A percentile compares a stretch with the other conserved stretches of the same genome.
Evolutionary conservation across 2,797 vertebrate species (phyloP).

Genomic region (Enteromius anoplus): DNA sequence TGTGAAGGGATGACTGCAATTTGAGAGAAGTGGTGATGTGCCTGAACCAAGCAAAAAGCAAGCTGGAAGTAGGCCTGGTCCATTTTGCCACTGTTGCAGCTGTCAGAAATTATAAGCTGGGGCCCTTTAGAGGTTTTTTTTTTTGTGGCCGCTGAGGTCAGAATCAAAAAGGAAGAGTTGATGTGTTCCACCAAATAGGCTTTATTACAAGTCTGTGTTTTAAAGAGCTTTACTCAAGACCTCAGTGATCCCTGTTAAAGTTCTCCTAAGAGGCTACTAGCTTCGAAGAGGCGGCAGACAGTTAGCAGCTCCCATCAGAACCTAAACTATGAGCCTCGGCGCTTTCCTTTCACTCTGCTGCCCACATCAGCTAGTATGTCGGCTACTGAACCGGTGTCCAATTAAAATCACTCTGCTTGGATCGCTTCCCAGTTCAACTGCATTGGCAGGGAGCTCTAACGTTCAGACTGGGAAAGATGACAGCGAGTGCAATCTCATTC

Average conservation of each 20-base stretch:
- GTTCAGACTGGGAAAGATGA: slow-evolving; percentile 29
- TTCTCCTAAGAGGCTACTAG: slow-evolving; percentile 37
- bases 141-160: slow-evolving; percentile 9
- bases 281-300: slow-evolving; percentile 27
- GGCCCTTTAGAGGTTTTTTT: background rate
- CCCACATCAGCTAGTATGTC: slow-evolving; percentile 30
- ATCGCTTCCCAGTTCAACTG: slow-evolving; percentile 15
- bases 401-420: slow-evolving; percentile 52
- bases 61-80: slow-evolving; percentile 3
- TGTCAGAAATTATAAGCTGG: slow-evolving; percentile 38
- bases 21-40: slow-evolving; percentile 12
- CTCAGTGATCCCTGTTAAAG: slow-evolving; percentile 41
- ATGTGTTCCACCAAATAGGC: slow-evolving; percentile 23
- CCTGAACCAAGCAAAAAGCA: slow-evolving; percentile 5
- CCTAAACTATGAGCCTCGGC: background rate
- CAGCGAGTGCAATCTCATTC: slow-evolving; percentile 20
- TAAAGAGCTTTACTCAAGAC: slow-evolving; percentile 32
- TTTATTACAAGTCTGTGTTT: slow-evolving; percentile 34
- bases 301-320: slow-evolving; percentile 39
- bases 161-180: slow-evolving; percentile 18
- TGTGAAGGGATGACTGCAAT: slow-evolving; percentile 8
- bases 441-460: background rate
- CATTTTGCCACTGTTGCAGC: slow-evolving; percentile 11
- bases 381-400: slow-evolving; percentile 30
- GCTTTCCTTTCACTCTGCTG: slow-evolving; percentile 39